Evolutionary conservation across 2,888 invertebrate species (phyloP).

Genomic region (Drosophila nigricruria): DNA sequence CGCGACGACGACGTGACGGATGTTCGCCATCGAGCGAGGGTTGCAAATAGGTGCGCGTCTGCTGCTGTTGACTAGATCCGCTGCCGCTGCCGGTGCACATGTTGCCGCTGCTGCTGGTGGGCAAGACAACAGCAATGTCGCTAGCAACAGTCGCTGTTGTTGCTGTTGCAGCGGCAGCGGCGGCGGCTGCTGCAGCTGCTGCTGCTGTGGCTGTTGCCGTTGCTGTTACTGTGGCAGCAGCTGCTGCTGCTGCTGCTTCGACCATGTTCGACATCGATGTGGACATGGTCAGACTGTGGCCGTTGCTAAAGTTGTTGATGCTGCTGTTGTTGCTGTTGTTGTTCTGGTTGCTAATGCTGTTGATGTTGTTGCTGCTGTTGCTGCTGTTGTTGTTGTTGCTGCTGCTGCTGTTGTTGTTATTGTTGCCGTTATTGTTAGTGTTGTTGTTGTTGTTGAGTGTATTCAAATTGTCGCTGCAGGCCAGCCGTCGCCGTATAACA

Average conservation of each 20-base stretch:
- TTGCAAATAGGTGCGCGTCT: constrained; percentile 50
- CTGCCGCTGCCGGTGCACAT: constrained; percentile 20
- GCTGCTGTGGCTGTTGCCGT: constrained; percentile 17
- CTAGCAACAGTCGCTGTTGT: constrained; percentile 17
- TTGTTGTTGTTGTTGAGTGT: constrained; percentile 34
- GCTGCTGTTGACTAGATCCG: constrained; percentile 27
- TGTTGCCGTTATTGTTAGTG: constrained; percentile 30
- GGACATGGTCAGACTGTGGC: constrained; percentile 64
- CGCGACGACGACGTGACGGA: constrained; percentile 76
- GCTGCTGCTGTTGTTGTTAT: constrained; percentile 33
- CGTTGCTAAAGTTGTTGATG: constrained; percentile 59
- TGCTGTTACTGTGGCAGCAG: constrained; percentile 8
- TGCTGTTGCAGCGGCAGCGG: constrained; percentile 6
- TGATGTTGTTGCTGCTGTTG: constrained; percentile 42
- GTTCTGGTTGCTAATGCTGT: constrained; percentile 33
- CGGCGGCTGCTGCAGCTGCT: constrained; percentile 9
- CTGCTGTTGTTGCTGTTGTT: constrained; percentile 39
- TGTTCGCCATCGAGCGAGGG: constrained; percentile 62
- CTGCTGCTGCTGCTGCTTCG: constrained; percentile 41
- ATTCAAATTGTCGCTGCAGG: constrained; percentile 48
- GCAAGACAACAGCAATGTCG: constrained; percentile 19
- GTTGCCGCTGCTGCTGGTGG: constrained; percentile 23
- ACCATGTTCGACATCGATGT: constrained; percentile 66
- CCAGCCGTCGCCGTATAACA: constrained; percentile 73
- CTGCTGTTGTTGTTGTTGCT: constrained; percentile 41